A percentile compares a stretch with the other conserved stretches of the same genome.
Conservation (phyloP, 2,113 vertebrate genomes). For the Ophthalmolycus amberensis region DNA sequence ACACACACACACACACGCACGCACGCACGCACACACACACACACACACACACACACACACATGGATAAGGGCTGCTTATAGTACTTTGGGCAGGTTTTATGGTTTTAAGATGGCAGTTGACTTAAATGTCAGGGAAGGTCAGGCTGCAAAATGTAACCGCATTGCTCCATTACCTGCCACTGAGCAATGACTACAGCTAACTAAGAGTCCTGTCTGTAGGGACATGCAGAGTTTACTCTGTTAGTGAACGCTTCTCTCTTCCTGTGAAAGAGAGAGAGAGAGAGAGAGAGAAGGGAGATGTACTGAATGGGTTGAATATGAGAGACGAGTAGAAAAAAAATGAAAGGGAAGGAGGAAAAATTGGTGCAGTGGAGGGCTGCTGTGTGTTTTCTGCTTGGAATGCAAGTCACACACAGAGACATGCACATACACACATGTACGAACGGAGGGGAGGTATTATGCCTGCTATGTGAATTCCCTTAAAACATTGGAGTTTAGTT, state of each 20-base stretch:
- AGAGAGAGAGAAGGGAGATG: slow-evolving; percentile 20
- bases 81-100: slow-evolving; percentile 49
- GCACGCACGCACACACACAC: not conserved
- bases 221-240: slow-evolving; percentile 46
- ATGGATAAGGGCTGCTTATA: slow-evolving; percentile 33
- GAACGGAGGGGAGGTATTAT: slow-evolving; percentile 32
- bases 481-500: slow-evolving; percentile 56
- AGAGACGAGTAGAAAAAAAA: slow-evolving; percentile 41
- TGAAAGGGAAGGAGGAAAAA: slow-evolving; percentile 48
- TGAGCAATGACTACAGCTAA: slow-evolving; percentile 55
- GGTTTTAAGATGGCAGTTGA: slow-evolving; percentile 66
- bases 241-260: slow-evolving; percentile 31
- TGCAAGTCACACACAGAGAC: slow-evolving; percentile 67
- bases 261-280: slow-evolving; percentile 24
- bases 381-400: slow-evolving; percentile 72
- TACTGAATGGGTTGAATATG: slow-evolving; percentile 53
- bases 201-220: slow-evolving; percentile 49
- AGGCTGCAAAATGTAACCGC: slow-evolving; percentile 56
- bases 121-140: slow-evolving; percentile 74
- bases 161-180: slow-evolving; percentile 59
- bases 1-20: not conserved
- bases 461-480: slow-evolving; percentile 59
- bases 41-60: slow-evolving; percentile 7
- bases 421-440: slow-evolving; percentile 25
- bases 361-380: slow-evolving; percentile 68